These are phyloP conservation scores for Drosophila burlai DNA, from an alignment of 1,140 invertebrate genomes.

Conservation along the genomic window DNA sequence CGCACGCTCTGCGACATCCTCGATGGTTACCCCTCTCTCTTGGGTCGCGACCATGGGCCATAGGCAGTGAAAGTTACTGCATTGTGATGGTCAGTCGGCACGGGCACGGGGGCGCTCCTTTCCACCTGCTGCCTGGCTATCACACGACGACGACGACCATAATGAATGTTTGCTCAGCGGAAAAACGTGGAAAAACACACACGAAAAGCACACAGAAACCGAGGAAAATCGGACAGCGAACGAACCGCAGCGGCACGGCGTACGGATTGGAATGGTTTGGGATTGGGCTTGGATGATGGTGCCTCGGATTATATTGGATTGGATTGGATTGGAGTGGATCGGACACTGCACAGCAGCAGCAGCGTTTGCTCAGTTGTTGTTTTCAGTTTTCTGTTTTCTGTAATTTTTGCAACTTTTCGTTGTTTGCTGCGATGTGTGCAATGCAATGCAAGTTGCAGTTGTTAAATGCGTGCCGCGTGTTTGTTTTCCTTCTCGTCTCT, in stretches of 20 bases:
- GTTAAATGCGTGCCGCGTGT: constrained; percentile 59
- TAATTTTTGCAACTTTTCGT: constrained; percentile 13
- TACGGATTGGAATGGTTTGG: constrained; percentile 18
- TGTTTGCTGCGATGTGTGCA: not conserved
- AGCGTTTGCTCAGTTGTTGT: constrained; percentile 24
- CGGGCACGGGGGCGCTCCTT: constrained; percentile 8
- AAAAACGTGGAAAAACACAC: constrained; percentile 29
- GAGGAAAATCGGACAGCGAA: constrained; percentile 13
- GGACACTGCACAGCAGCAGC: constrained; percentile 3
- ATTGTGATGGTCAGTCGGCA: constrained; percentile 46
- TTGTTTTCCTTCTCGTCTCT: constrained; percentile 43
- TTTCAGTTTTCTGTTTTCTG: not conserved
- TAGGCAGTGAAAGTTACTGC: constrained; percentile 74
- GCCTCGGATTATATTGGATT: constrained; percentile 1
- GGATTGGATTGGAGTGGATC: constrained; percentile 8
- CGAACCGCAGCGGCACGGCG: constrained; percentile 33
- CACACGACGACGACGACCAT: constrained; percentile 51
- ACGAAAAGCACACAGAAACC: constrained; percentile 3
- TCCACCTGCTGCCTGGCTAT: constrained; percentile 26
- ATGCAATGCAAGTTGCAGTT: constrained; percentile 35
- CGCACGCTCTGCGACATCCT: constrained; percentile 71
- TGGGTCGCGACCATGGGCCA: constrained; percentile 12
- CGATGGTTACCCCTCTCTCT: not conserved
- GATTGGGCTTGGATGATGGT: not conserved
- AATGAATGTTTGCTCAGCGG: constrained; percentile 64